Evolutionary conservation across 2,888 invertebrate genomes (phyloP).

Genomic region (Phortica magna): DNA sequence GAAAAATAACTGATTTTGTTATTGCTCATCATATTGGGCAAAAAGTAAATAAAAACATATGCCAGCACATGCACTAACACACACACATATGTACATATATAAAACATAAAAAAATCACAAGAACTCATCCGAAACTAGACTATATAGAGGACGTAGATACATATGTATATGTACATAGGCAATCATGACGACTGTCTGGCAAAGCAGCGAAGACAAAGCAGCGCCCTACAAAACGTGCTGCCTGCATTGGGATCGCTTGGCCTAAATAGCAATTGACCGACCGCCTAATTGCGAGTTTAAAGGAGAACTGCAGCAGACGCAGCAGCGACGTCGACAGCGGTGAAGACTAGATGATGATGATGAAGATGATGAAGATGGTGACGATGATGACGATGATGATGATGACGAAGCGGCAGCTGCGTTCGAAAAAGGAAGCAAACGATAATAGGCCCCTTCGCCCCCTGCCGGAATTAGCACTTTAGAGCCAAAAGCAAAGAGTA

Average conservation of each 20-base stretch:
- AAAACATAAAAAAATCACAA: background rate
- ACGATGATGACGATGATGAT: background rate
- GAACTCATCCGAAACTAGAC: background rate
- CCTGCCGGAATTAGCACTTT: background rate
- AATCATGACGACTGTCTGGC: constrained; percentile 23
- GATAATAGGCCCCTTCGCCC: background rate
- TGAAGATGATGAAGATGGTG: background rate
- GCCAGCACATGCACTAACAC: background rate
- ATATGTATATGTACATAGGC: background rate
- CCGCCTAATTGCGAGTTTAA: constrained; percentile 68
- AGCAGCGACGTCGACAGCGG: constrained; percentile 41
- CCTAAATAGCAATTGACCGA: constrained; percentile 73
- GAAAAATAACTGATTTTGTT: too few species aligned
- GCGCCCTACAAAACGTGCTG: constrained; percentile 22
- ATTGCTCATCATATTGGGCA: too few species aligned
- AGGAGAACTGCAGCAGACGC: constrained; percentile 48
- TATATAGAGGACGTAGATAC: background rate
- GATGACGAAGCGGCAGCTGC: background rate
- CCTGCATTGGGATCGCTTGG: constrained; percentile 51
- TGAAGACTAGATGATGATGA: constrained; percentile 37
- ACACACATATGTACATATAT: too few species aligned
- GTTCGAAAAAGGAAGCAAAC: too few species aligned
- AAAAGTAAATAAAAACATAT: background rate
- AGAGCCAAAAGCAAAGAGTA: background rate
- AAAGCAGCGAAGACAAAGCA: background rate